Base-by-base conservation (phyloP, 2,113 vertebrate species). In the Apteryx mantelli region DNA sequence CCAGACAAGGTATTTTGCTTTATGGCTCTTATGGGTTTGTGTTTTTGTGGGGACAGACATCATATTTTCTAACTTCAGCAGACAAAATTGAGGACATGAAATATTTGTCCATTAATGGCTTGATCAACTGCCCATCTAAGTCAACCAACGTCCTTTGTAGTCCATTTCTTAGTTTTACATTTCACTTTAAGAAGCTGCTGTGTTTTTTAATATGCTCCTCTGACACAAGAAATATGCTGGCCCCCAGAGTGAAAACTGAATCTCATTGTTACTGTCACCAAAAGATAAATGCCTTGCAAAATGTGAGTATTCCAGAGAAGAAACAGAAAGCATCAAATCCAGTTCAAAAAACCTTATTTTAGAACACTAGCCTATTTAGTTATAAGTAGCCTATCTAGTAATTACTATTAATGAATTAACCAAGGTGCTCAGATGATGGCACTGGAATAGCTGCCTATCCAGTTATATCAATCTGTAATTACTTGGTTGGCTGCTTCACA, bases 1-100 rank as follows among this genome's bases (percentile, higher is more conserved):
- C 32, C 89, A 90, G 52, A 96, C 46, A 94, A 97, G 96, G 97
- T 97, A 96, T 90, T 96, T 96, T 94, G n/a, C 22, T 94, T 93
- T 95, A 76, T 38, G 71, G 80, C 25, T 91, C 76, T 82, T 78
- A 75, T 5, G 26, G 32, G 10, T 42, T 13, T 83, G 14, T 83
- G 60, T 44, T 96, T 66, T 60, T 65, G 64, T 76, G 73, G 32
- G 60, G 85, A 81, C 48, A 63, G 13, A 94, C 83, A 11, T 73
- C 19, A 14, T 71, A 38, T 88, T 88, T 86, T 92, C 12, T 80
- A 25, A 58, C 46, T 77, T 94, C 50, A 83, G 55, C 26, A 76
- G 65, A 32, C 38, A 89, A 36, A 46, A 76, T 78, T 50, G 32
- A 68, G 36, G 50, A 50, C 36, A 52, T 48, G 14, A 66, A 75